These are phyloP conservation scores for Panorpa germanica DNA, from an alignment of 2,888 invertebrate genomes.

Conservation along the genomic window DNA sequence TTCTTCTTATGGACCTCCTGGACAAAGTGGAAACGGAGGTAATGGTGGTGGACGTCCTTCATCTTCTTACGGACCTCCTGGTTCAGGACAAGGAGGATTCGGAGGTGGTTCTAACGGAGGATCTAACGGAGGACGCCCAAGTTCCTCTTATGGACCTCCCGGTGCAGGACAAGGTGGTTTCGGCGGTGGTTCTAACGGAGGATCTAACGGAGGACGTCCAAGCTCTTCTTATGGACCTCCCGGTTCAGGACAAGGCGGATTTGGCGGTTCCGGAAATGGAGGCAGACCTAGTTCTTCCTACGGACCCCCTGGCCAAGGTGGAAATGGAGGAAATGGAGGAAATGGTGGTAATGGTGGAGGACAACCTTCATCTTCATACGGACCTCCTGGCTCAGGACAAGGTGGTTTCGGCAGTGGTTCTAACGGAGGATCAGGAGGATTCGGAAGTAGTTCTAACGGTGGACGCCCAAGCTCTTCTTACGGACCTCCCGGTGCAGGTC, in stretches of 20 bases:
- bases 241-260: slow-evolving; percentile 13
- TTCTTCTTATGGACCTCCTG: slow-evolving; percentile 29
- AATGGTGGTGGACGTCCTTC: slow-evolving; percentile 16
- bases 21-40: slow-evolving; percentile 16
- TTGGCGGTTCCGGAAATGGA: slow-evolving; percentile 11
- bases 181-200: slow-evolving; percentile 6
- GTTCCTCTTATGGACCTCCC: slow-evolving; percentile 23
- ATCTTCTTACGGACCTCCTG: slow-evolving; percentile 23
- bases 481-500: slow-evolving; percentile 19
- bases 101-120: slow-evolving; percentile 11
- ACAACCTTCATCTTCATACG: slow-evolving; percentile 17
- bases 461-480: slow-evolving; percentile 21
- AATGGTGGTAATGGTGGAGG: slow-evolving; percentile 13
- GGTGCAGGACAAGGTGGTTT: slow-evolving; percentile 15
- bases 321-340: slow-evolving; percentile 15
- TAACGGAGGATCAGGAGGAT: slow-evolving; percentile 11
- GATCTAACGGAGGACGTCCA: slow-evolving; percentile 16
- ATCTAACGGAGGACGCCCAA: slow-evolving; percentile 15
- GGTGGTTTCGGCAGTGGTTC: slow-evolving; percentile 11
- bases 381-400: slow-evolving; percentile 15
- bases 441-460: slow-evolving; percentile 13
- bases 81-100: slow-evolving; percentile 13
- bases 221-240: slow-evolving; percentile 23
- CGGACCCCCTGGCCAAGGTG: slow-evolving; percentile 13
- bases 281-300: slow-evolving; percentile 15